These are phyloP conservation scores for Antheraea yamamai DNA, from an alignment of 2,888 invertebrate species.

Conservation along the genomic window DNA sequence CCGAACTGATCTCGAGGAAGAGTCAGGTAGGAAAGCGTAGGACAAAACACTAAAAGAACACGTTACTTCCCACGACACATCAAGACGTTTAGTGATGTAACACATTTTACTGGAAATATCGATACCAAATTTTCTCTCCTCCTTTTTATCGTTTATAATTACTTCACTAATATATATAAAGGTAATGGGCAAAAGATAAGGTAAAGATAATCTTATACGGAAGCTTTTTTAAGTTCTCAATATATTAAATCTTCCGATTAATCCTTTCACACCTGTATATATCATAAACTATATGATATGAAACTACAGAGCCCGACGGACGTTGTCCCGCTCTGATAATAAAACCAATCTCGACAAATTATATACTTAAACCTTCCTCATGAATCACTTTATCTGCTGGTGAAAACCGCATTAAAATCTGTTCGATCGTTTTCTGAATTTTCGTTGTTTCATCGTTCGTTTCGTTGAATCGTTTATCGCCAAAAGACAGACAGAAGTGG, in stretches of 20 bases:
- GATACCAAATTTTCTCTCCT: slow-evolving; percentile 16
- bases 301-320: no score
- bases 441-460: no score
- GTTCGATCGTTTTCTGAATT: no score
- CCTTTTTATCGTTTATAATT: neutral
- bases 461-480: no score
- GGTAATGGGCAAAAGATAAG: neutral
- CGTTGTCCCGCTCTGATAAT: no score
- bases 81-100: slow-evolving; percentile 54
- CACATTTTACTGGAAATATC: slow-evolving; percentile 15
- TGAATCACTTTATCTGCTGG: no score
- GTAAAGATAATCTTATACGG: neutral
- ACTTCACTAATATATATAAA: neutral
- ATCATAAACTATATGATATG: no score
- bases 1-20: slow-evolving; percentile 54
- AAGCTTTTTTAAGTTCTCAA: neutral
- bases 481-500: no score
- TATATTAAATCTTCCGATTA: neutral
- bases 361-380: no score
- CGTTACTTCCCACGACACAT: slow-evolving; percentile 68
- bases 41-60: slow-evolving; percentile 76
- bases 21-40: slow-evolving; percentile 62
- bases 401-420: no score
- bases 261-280: neutral
- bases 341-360: no score